Base-by-base conservation (phyloP, 2,113 vertebrate species). In the Scomber japonicus region DNA sequence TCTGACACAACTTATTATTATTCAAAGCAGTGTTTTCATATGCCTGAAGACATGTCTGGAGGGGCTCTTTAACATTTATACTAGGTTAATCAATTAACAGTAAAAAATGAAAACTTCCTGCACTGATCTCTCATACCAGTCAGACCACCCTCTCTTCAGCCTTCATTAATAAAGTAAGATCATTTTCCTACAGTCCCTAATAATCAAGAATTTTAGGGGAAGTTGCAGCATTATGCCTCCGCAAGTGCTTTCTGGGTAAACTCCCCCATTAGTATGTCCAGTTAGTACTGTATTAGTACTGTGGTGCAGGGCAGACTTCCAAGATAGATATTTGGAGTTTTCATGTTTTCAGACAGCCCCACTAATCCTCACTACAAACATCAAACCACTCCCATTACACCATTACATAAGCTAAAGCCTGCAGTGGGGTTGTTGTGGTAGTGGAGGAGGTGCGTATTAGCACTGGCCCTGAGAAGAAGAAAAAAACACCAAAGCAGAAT, bases 361-460 rank as follows among this genome's bases (percentile, higher is more conserved):
- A 11, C 78, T 88, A 91, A 92, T 91, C 88, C 89, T 80, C 83
- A 71, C 75, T 69, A 69, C 80, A 82, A 86, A 84, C 84, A 90
- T 66, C 74, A 80, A 89, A 80, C 78, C 61, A 78, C 66, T 73
- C 48, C 56, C 45, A 15, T 67, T 67, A 50, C 64, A 67, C 19
- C 50, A 67, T 83, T 89, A 86, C 88, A 62, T 89, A 90, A 90
- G 57, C 78, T 71, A 69, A 80, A 76, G 82, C 71, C 71, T 80
- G 59, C 78, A 71, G 75, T 69, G 62, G 72, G 65, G 30, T 54
- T 56, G 67, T 7, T 61, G 69, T 73, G 31, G 69, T 63, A 30
- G 71, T 49, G 71, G 60, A 68, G 15, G 1, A 73, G 64, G 60
- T 27, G 27, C 5, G 10, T 75, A 61, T 71, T 75, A 79, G 24